Evolutionary conservation across 2,797 vertebrate genomes (phyloP), one percentile per base, ranked within the genome.

Genomic region (Bovichtus diacanthus): DNA sequence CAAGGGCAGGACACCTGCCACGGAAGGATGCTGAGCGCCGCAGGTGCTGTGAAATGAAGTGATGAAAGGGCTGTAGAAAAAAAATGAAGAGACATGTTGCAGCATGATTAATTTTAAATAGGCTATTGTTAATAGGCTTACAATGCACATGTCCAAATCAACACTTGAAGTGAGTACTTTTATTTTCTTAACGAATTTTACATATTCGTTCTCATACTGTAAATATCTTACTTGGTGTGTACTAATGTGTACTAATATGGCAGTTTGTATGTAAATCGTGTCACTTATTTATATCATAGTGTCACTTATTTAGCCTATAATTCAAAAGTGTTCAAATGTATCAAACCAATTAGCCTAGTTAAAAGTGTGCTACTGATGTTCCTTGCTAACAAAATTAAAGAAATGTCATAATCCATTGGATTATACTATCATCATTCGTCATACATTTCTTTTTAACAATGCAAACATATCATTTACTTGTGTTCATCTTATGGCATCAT

Each of bases 1-100:
- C 85, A 88, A 85, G 86, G 91, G 80, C 80, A 89, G 83, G 84
- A 87, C 92, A 91, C 89, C 88, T 94, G 92, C 87, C 68, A 70
- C 3, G 75, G 69, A 87, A 83, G 88, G 94, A 94, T 94, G 95
- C 90, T 91, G 89, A 73, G 80, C 50, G 65, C 75, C 46, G 83
- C 84, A 89, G 87, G 84, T 87, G 76, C 56, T 39, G 46, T 70
- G 47, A 44, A 36, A 79, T 63, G 4, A 58, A 75, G 27, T 10
- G 66, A 74, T 39, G 38, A 56, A 49, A 62, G 67, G 76, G 38
- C 62, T 23, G 50, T 2, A 9, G 47, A 23, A 4, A 4, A 41
- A 29, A 9, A 39, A 0, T 10, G 18, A 41, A 43, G 51, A 76
- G 9, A 46, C 44, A 29, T 36, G 29, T 46, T 23, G 58, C n/a